These are phyloP conservation scores for Bombyx mandarina DNA, from an alignment of 1,140 invertebrate species.

Conservation along the genomic window DNA sequence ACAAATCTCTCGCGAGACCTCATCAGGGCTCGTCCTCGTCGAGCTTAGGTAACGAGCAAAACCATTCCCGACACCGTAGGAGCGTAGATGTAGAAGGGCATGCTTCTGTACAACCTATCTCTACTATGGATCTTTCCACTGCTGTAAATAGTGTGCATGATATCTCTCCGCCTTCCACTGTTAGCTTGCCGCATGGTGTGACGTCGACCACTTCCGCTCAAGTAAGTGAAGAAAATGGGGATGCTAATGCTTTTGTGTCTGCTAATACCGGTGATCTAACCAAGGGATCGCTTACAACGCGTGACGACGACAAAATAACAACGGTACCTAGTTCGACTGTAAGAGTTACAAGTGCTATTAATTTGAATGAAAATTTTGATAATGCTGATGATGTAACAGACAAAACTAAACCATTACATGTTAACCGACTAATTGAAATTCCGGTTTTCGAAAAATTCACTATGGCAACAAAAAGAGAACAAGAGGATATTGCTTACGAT, in stretches of 20 bases:
- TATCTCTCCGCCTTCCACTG: slow-evolving; percentile 54
- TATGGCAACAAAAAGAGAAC: slow-evolving; percentile 12
- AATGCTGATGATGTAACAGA: neutral
- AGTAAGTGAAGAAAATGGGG: slow-evolving; percentile 24
- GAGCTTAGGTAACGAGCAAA: slow-evolving; percentile 74
- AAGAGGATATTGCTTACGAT: slow-evolving; percentile 46
- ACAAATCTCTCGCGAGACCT: slow-evolving; percentile 74
- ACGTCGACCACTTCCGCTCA: slow-evolving; percentile 24
- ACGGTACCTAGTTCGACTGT: slow-evolving; percentile 1
- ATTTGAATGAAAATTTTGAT: neutral
- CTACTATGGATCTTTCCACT: slow-evolving; percentile 56
- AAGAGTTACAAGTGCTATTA: neutral
- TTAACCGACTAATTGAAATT: slow-evolving; percentile 14
- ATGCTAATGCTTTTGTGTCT: slow-evolving; percentile 44
- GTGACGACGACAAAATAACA: neutral
- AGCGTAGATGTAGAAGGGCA: slow-evolving; percentile 72
- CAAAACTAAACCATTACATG: slow-evolving; percentile 13
- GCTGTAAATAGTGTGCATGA: slow-evolving; percentile 62
- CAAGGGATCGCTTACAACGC: neutral
- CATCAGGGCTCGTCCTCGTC: slow-evolving; percentile 61
- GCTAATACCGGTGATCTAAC: slow-evolving; percentile 33
- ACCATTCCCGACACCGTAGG: slow-evolving; percentile 74
- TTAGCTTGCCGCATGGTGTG: slow-evolving; percentile 67
- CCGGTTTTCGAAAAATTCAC: slow-evolving; percentile 10
- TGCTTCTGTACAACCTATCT: slow-evolving; percentile 65